Evolutionary conservation across 2,797 vertebrate genomes (phyloP), one percentile per base, ranked within the genome.

Genomic region (Hippopotamyrus pictus): DNA sequence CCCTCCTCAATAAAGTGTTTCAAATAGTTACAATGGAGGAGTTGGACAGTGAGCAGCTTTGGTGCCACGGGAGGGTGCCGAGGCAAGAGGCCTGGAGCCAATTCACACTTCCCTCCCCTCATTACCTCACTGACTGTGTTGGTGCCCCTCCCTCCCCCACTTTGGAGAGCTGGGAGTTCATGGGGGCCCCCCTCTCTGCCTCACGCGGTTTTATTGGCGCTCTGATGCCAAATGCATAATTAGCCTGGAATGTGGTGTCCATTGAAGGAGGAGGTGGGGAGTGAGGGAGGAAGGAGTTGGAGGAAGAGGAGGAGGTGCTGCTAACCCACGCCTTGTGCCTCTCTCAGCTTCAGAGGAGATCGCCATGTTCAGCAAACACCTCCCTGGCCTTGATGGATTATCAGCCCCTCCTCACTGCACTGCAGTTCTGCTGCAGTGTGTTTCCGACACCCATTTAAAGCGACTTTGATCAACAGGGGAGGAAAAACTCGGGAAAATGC

Each of bases 221-320:
- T 89, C 93, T 92, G 93, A 93, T 92, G 92, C 92, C 92, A 93
- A 91, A 90, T 92, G 91, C 92, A 93, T 93, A 93, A 93, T 93
- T 93, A 93, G 91, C 91, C 87, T 90, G 91, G 91, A 90, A 91
- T 92, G 90, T 62, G 90, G 90, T 92, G 90, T 93, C 91, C 91
- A 90, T 93, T 92, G 92, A 90, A 88, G 88, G 76, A 73, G 83
- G 65, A 76, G 41, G 65, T 89, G 48, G 29, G 88, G 89, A 90
- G 86, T 65, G 59, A 37, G 29, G 76, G 37, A 33, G 25, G 57
- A n/a, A 25, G 14, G 29, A 22, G 88, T 22, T 8, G 54, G 41
- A 73, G 65, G 88, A 73, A 11, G 87, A 51, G 44, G 88, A 73
- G 22, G 88, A 53, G 44, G 48, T 50, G 50, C 25, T 6, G 14